Percentiles rank a stretch among this genome's conserved stretches.
Conservation (phyloP, 2,797 vertebrate genomes). For the Lagothrix lagotricha region DNA sequence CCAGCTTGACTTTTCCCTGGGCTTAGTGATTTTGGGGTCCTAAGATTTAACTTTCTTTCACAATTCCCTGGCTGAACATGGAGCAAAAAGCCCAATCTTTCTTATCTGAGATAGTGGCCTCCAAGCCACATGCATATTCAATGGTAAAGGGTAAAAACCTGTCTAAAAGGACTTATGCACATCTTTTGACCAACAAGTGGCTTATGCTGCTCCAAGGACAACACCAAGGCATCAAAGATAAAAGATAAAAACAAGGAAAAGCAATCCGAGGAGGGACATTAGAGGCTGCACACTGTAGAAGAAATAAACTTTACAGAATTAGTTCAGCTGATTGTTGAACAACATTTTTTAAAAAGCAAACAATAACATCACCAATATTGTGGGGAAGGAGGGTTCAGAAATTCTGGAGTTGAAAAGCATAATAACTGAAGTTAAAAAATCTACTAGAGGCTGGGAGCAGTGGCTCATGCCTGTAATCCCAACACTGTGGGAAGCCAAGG, state of each 20-base stretch:
- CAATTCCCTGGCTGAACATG: not conserved
- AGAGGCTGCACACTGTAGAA: not conserved
- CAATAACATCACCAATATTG: not conserved
- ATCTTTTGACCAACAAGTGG: not conserved
- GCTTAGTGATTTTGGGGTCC: not conserved
- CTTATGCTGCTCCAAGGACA: not conserved
- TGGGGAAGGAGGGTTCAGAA: not conserved
- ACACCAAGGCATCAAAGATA: not conserved
- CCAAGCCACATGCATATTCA: not conserved
- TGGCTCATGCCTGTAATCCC: too few species aligned
- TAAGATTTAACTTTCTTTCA: too few species aligned
- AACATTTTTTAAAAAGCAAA: slow-evolving; percentile 6
- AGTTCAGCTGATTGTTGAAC: not conserved
- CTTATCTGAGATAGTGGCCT: not conserved
- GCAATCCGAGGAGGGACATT: not conserved
- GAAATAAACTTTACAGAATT: not conserved
- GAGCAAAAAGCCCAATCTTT: not conserved
- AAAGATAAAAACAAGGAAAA: not conserved
- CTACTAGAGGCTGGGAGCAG: not conserved
- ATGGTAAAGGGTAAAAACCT: not conserved
- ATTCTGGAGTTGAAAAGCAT: not conserved
- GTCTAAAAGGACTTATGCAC: not conserved
- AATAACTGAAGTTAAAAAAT: not conserved
- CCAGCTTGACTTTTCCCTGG: not conserved
- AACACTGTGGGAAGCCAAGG: too few species aligned